Base-by-base conservation (phyloP, 2,888 invertebrate genomes). In the Flabesymbios commensalis region DNA sequence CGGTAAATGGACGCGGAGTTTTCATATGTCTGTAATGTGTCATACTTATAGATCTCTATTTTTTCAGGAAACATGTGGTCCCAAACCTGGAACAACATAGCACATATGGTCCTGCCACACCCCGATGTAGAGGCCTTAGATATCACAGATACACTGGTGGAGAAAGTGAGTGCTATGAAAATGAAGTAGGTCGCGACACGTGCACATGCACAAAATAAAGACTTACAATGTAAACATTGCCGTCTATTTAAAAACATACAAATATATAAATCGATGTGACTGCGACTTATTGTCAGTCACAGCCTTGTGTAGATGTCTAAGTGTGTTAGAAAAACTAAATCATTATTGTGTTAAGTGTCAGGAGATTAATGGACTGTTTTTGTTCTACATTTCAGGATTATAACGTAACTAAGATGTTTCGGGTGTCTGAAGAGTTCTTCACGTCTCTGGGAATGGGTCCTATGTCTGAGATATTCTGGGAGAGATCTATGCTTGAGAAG, bases 391-490 rank as follows among this genome's bases (percentile, higher is more conserved):
- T 48, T n/a, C 57, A 62, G 61, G 59, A 57, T 31, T 65, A 62
- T 28, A 42, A 52, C 24, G 59, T 57, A 4, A 33, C n/a, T 17
- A 28, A n/a, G 19, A 61, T 65, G 41, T 59, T 65, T n/a, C 33
- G 64, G 55, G 69, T 72, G 32, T 76, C 79, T 0, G 81, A 82
- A 41, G 67, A 75, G 3, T 82, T 82, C 65, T 82, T 78, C 63
- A 61, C 67, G 0, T 77, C 78, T 17, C 72, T 81, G 2, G 79
- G 80, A 22, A 71, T 94, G 75, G 89, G 89, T 74, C 88, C 90
- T 0, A 90, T 90, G 84, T 89, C 92, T 0, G 88, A 90, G 0
- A 89, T 90, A 82, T 94, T 93, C 85, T 93, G 93, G 92, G 87
- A 89, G 45, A 87, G 88, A 29, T 93, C 93, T 0, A 86, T 93